phyloP scores from a whole-genome alignment of 2,888 invertebrate species.

The Stictocephala bisonia region DNA sequence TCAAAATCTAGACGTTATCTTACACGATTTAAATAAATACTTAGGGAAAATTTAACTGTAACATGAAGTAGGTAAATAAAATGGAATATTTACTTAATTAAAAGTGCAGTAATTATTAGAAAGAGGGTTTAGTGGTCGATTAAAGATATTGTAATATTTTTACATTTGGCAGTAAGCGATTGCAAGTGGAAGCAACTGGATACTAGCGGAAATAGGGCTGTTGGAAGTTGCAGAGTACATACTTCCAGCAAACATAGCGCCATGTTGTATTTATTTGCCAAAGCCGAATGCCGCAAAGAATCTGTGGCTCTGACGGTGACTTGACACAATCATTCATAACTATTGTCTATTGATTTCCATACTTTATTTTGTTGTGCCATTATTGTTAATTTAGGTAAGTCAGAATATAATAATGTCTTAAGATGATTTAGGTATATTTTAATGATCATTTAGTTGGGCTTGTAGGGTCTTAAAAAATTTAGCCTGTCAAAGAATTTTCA shows the following conservation, averaged over 20 bases:
- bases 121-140: too few species aligned
- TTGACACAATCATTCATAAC: slow-evolving; percentile 10
- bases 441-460: not conserved
- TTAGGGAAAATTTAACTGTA: too few species aligned
- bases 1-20: too few species aligned
- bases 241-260: too few species aligned
- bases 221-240: not conserved
- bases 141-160: too few species aligned
- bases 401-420: slow-evolving; percentile 27
- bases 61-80: too few species aligned
- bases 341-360: slow-evolving; percentile 24
- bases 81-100: too few species aligned
- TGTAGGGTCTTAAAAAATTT: too few species aligned
- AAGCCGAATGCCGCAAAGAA: not conserved
- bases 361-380: slow-evolving; percentile 34
- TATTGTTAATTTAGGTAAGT: slow-evolving; percentile 39
- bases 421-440: not conserved
- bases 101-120: too few species aligned
- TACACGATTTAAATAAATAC: too few species aligned
- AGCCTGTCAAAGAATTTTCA: too few species aligned
- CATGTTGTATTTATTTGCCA: slow-evolving; percentile 35
- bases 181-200: not conserved
- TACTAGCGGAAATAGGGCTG: not conserved
- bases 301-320: not conserved
- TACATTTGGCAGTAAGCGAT: not conserved